Evolutionary conservation across 2,797 vertebrate species (phyloP), one percentile per base, ranked within the genome.

Genomic region (Meda fulgida): DNA sequence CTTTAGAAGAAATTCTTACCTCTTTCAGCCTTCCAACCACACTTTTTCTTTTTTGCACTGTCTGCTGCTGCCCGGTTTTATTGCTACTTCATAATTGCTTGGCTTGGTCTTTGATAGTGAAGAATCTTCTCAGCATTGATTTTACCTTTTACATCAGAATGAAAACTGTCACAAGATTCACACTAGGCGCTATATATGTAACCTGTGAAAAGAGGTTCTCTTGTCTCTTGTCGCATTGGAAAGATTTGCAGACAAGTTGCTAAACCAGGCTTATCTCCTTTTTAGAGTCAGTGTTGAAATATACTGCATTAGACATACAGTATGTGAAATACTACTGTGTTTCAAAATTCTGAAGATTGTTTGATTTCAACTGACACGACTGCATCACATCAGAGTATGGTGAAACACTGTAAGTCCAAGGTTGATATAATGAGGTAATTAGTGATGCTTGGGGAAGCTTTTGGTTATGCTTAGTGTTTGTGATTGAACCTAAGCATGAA

Each of bases 131-230:
- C 73, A 80, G 43, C 73, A 75, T 75, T 80, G 63, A 77, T 66
- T 85, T 83, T 82, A 71, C 63, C 71, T 40, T 80, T 85, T 78
- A n/a, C 67, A 78, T 84, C 76, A 70, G 75, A 84, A 79, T 80
- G 76, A 86, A 72, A 80, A 80, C 76, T 83, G 84, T 88, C 88
- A 87, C 86, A 85, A 23, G 65, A 79, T 87, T 89, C 83, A 83
- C 88, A 81, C 82, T 84, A 87, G 83, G 48, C 77, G 51, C 87
- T 90, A 88, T 90, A 89, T 89, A 86, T 84, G 77, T 78, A 90
- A 88, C 80, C 82, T 88, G 78, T 76, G 81, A 88, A 89, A 73
- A 87, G 81, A 80, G 85, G 67, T 89, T 77, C 72, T 81, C 84
- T 78, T 79, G 55, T 87, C 76, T 83, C 83, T 86, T 36, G 70